These are phyloP conservation scores for Herpetotheres cachinnans DNA, from an alignment of 2,113 vertebrate species.

Conservation along the genomic window DNA sequence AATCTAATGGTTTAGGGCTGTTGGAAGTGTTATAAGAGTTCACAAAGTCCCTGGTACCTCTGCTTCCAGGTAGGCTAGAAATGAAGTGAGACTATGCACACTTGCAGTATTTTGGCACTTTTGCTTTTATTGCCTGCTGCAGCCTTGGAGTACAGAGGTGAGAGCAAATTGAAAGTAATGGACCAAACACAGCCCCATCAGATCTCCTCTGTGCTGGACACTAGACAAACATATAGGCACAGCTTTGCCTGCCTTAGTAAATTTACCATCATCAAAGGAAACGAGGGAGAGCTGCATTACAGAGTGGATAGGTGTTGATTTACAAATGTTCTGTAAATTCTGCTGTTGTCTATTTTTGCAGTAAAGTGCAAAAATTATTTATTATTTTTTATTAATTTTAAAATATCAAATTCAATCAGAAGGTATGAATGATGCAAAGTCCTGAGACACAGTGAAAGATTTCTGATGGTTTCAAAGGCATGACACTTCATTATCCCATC, in stretches of 20 bases:
- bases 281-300: not conserved
- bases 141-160: not conserved
- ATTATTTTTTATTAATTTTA: not conserved
- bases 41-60: not conserved
- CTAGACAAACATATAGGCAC: not conserved
- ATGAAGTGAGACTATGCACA: not conserved
- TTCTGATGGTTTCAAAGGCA: not conserved
- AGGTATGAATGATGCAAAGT: not conserved
- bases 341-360: not conserved
- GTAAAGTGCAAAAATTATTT: not conserved
- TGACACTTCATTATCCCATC: not conserved
- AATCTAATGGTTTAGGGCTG: not conserved
- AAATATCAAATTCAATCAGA: not conserved
- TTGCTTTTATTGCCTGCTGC: not conserved
- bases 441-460: not conserved
- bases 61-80: conserved; percentile 15
- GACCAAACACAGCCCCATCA: not conserved
- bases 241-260: not conserved
- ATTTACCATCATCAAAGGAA: not conserved
- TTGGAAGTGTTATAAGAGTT: not conserved
- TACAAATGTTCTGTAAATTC: not conserved
- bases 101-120: conserved; percentile 1
- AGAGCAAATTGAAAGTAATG: not conserved
- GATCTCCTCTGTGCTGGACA: not conserved
- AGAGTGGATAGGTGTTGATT: not conserved